Base-by-base conservation (phyloP, 2,797 vertebrate genomes). In the Enteromius radiatus region DNA sequence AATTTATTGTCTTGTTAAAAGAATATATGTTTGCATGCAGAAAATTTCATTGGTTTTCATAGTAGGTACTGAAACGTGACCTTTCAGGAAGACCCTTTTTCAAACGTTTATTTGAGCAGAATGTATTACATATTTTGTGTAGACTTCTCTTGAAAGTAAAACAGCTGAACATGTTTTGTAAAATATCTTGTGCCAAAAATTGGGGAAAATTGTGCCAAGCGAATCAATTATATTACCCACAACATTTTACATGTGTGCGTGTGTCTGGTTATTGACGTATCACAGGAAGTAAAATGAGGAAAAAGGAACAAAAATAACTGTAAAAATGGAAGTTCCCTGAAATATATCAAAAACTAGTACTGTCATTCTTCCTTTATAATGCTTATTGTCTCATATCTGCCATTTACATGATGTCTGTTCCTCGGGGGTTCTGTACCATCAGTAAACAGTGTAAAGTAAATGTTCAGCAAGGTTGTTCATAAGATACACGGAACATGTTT, bases 221-320 rank as follows among this genome's bases (percentile, higher is more conserved):
- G 12, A 61, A 28, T 28, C 59, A 7, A 28, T 61, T 61, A 61
- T n/a, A 17, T 4, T 43, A 15, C 14, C 41, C 1, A 11, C 26
- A 7, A 3, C 1, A 76, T 76, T 36, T 76, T 76, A 76, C 2
- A 3, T 26, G 15, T 5, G 12, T 36, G 23, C 11, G 10, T 8
- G 1, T 31, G 28, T 8, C 3, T 56, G 5, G 26, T 17, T 67
- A 54, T 26, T 68, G 31, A 52, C 17, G 4, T 4, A 47, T 10
- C 54, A 79, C 65, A 56, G 47, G 64, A 79, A 79, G 64, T 41
- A 41, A 69, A 43, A 79, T 43, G 9, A 28, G 77, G 65, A 69
- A 79, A 43, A 10, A 23, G 63, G 63, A 67, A 36, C 28, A 36
- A 23, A 52, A 36, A 52, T 11, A 41, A 28, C 3, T 11, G 6